A percentile compares a stretch with the other conserved stretches of the same genome.
Evolutionary conservation across 2,113 vertebrate genomes (phyloP).

Genomic region (Phoxinus phoxinus): DNA sequence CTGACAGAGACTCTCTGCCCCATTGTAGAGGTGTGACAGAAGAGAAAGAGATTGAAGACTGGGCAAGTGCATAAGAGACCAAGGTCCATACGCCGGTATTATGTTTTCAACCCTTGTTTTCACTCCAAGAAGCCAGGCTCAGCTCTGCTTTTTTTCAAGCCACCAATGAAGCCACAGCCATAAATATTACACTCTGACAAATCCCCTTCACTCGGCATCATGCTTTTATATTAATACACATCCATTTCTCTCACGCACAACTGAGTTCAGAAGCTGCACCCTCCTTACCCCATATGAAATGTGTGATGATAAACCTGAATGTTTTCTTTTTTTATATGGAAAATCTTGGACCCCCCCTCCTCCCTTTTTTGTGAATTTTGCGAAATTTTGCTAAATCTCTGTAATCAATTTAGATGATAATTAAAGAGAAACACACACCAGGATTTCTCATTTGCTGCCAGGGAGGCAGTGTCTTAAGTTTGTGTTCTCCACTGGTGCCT

Average conservation of each 20-base stretch:
- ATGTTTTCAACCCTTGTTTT: neutral
- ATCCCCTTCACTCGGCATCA: neutral
- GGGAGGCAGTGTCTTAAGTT: slow-evolving; percentile 58
- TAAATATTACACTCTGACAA: neutral
- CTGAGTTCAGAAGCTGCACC: neutral
- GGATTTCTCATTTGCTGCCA: slow-evolving; percentile 1
- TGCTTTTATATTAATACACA: slow-evolving; percentile 13
- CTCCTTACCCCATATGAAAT: slow-evolving; percentile 1
- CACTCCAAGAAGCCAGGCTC: slow-evolving; percentile 34
- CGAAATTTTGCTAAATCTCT: slow-evolving; percentile 15
- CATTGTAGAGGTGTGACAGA: slow-evolving; percentile 63
- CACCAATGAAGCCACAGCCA: slow-evolving; percentile 39
- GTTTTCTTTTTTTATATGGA: neutral
- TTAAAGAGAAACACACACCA: slow-evolving; percentile 4
- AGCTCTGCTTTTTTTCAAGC: slow-evolving; percentile 51
- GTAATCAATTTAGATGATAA: slow-evolving; percentile 15
- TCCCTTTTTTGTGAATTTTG: neutral
- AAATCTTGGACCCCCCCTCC: too few relatives aligned
- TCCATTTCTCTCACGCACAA: neutral
- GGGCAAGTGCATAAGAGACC: slow-evolving; percentile 23
- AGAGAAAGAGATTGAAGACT: slow-evolving; percentile 53
- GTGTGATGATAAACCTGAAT: neutral
- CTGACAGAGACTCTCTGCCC: slow-evolving; percentile 55
- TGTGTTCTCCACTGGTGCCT: slow-evolving; percentile 50
- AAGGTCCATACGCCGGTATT: neutral